Percentiles rank a stretch among this genome's conserved stretches.
These are phyloP conservation scores for Drosophila tsacasi DNA, from an alignment of 1,140 invertebrate genomes.

Conservation along the genomic window DNA sequence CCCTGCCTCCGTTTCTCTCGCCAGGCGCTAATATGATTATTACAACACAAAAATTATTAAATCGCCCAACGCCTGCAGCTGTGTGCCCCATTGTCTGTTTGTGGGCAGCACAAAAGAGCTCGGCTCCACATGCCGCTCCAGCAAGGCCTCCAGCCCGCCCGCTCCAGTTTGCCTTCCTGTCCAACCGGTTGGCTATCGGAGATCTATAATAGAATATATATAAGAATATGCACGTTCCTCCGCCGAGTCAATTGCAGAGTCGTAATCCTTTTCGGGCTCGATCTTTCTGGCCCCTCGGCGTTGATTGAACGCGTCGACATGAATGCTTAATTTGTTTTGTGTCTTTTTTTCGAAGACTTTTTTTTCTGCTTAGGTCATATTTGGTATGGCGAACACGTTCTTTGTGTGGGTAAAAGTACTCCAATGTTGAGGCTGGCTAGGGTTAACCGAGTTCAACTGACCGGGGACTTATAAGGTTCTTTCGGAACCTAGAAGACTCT, in stretches of 20 bases:
- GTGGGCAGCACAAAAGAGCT: conserved; percentile 25
- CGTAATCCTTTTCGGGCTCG: conserved; percentile 61
- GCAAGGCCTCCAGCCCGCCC: conserved; percentile 44
- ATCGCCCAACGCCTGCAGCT: conserved; percentile 55
- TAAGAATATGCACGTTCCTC: conserved; percentile 21
- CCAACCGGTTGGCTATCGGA: conserved; percentile 72
- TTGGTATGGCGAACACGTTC: conserved; percentile 59
- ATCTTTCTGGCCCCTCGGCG: conserved; percentile 20
- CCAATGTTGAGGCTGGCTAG: conserved; percentile 45
- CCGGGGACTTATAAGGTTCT: conserved; percentile 1
- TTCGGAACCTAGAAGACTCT: neutral
- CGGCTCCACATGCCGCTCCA: conserved; percentile 36
- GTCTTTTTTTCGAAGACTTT: conserved; percentile 38
- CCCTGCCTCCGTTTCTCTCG: neutral
- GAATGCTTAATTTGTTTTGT: conserved; percentile 59
- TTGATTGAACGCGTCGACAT: conserved; percentile 28
- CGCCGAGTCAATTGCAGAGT: conserved; percentile 30
- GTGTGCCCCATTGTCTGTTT: conserved; percentile 48
- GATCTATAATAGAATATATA: conserved; percentile 57
- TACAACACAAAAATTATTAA: conserved; percentile 52
- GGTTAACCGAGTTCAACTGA: conserved; percentile 49
- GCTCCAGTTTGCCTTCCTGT: conserved; percentile 56
- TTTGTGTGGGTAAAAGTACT: conserved; percentile 40
- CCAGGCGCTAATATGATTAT: conserved; percentile 52
- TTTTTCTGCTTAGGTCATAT: conserved; percentile 37